Conservation (phyloP, 2,888 invertebrate genomes). For the Podotricha telesiphe region DNA sequence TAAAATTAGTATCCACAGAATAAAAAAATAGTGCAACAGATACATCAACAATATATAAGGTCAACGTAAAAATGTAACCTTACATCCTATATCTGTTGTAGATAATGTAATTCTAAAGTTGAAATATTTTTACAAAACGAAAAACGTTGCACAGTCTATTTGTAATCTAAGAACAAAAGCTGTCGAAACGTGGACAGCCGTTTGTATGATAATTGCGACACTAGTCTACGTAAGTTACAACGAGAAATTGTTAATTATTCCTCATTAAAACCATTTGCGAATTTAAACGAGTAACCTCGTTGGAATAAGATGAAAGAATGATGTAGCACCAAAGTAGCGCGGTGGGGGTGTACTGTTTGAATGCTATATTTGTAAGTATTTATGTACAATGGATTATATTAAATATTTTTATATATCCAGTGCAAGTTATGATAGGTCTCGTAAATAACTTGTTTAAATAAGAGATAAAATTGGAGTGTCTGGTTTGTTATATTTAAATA, state of each 20-base stretch:
- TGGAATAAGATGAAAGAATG: background rate
- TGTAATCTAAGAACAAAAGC: constrained; percentile 39
- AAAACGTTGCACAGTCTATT: constrained; percentile 28
- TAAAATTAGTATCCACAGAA: background rate
- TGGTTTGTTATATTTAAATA: too few species aligned
- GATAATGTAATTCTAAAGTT: background rate
- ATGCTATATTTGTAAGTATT: background rate
- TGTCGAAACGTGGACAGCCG: constrained; percentile 37
- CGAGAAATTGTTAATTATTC: constrained; percentile 15
- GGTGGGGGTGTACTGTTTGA: background rate
- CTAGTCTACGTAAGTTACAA: constrained; percentile 20
- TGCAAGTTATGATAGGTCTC: too few species aligned
- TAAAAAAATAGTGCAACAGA: background rate
- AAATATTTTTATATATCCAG: too few species aligned
- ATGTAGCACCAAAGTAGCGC: background rate
- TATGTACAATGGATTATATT: too few species aligned
- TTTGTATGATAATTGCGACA: constrained; percentile 39
- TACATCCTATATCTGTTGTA: constrained; percentile 7
- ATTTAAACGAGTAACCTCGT: background rate
- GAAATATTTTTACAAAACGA: constrained; percentile 22
- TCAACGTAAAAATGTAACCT: constrained; percentile 1
- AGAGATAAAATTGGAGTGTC: too few species aligned
- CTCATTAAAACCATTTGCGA: background rate
- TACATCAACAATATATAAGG: constrained; percentile 6
- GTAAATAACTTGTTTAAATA: too few species aligned